Conservation (phyloP, 1,140 invertebrate species). For the Amyelois transitella region DNA sequence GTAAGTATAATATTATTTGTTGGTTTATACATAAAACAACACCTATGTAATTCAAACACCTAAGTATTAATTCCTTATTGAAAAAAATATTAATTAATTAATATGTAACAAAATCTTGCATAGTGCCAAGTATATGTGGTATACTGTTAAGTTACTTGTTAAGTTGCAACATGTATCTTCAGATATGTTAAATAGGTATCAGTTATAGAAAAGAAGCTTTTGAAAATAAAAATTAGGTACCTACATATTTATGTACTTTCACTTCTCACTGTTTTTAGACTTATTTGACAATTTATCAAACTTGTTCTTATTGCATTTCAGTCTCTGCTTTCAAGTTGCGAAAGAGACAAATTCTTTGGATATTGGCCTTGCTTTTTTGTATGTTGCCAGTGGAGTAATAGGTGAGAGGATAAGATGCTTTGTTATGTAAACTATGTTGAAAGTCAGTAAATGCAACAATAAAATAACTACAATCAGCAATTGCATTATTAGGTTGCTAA, state of each 20-base stretch:
- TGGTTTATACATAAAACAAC: background rate
- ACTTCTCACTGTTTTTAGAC: no score
- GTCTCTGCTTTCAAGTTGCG: conserved; percentile 54
- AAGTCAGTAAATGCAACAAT: background rate
- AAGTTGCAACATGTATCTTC: no score
- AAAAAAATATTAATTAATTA: no score
- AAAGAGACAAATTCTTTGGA: conserved; percentile 58
- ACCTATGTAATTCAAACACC: background rate
- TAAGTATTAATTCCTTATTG: no score
- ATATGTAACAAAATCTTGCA: no score
- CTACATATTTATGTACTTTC: background rate
- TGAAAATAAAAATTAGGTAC: no score
- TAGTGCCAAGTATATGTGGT: no score
- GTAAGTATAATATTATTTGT: conserved; percentile 43
- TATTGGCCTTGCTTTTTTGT: conserved; percentile 61
- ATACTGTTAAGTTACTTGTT: no score
- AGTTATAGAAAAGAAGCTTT: no score
- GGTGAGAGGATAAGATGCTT: conserved; percentile 43
- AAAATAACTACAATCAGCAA: background rate
- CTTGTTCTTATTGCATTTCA: conserved; percentile 42
- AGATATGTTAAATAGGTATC: no score
- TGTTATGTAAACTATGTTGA: conserved; percentile 26
- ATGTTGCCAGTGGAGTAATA: conserved; percentile 57
- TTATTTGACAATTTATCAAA: no score
- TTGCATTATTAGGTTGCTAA: no score